phyloP scores from a whole-genome alignment of 2,888 invertebrate species.

The Eustalomyia histrio region DNA sequence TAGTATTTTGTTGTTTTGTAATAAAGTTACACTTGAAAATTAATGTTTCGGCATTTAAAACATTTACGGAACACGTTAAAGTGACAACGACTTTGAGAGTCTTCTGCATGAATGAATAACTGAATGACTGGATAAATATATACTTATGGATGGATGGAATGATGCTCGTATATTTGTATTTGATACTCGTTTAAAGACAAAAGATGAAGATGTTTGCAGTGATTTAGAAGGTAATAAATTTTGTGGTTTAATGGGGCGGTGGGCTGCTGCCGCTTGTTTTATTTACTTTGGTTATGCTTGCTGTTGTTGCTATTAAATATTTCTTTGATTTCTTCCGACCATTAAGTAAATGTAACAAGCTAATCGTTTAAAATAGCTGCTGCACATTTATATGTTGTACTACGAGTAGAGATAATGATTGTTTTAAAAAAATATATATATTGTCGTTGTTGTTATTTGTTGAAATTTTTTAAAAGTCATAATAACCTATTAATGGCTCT shows the following conservation, averaged over 20 bases:
- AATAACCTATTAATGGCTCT: slow-evolving; percentile 64
- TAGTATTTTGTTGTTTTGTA: slow-evolving; percentile 40
- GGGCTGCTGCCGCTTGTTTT: slow-evolving; percentile 59
- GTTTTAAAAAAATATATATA: slow-evolving; percentile 13
- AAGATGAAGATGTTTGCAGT: slow-evolving; percentile 74
- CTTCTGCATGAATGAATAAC: slow-evolving; percentile 51
- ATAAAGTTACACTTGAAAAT: slow-evolving; percentile 78
- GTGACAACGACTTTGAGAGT: slow-evolving; percentile 72
- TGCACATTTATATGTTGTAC: slow-evolving; percentile 42
- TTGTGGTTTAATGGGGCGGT: slow-evolving; percentile 78
- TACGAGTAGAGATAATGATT: background rate
- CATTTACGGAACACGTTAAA: slow-evolving; percentile 75
- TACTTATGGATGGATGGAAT: slow-evolving; percentile 15
- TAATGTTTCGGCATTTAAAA: slow-evolving; percentile 76
- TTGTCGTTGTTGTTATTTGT: slow-evolving; percentile 31
- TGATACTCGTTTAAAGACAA: slow-evolving; percentile 37
- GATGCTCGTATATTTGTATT: background rate
- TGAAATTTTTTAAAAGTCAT: slow-evolving; percentile 24
- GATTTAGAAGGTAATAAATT: slow-evolving; percentile 77
- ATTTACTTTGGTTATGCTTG: background rate
- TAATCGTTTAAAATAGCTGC: slow-evolving; percentile 60
- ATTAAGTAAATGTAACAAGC: slow-evolving; percentile 66
- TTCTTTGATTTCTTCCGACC: slow-evolving; percentile 68
- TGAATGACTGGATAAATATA: slow-evolving; percentile 22
- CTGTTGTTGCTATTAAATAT: slow-evolving; percentile 31